These are phyloP conservation scores for Ditylenchus dipsaci DNA, from an alignment of 1,140 invertebrate species.

Conservation along the genomic window DNA sequence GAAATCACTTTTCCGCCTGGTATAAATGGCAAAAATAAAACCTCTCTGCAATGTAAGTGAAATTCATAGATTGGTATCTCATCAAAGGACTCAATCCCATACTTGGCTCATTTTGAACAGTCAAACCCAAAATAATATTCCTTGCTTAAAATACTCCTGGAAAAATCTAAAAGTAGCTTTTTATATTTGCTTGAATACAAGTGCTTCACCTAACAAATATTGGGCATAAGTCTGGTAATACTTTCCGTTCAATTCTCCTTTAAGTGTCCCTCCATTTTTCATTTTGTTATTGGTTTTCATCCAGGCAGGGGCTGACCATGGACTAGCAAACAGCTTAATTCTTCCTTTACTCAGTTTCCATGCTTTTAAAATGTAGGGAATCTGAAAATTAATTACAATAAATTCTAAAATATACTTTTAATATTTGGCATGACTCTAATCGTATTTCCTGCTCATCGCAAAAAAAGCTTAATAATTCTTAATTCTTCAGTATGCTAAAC, in stretches of 20 bases:
- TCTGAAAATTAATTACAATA: too few relatives aligned
- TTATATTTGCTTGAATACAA: conserved; percentile 1
- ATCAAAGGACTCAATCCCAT: conserved; percentile 59
- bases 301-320: conserved; percentile 83
- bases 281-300: conserved; percentile 77
- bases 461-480: too few relatives aligned
- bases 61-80: conserved; percentile 71
- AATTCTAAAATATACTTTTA: too few relatives aligned
- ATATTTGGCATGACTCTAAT: too few relatives aligned
- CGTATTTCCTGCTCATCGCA: too few relatives aligned
- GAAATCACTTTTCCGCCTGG: not conserved
- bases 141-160: conserved; percentile 63
- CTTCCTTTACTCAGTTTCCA: conserved; percentile 57
- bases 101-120: conserved; percentile 66
- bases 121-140: conserved; percentile 66
- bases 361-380: conserved; percentile 67
- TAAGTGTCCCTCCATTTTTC: conserved; percentile 64
- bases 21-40: not conserved
- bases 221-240: conserved; percentile 76
- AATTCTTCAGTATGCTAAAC: too few relatives aligned
- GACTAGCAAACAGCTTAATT: conserved; percentile 67
- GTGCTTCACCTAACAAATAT: conserved; percentile 69
- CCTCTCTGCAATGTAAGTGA: conserved; percentile 51
- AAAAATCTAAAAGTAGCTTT: conserved; percentile 61
- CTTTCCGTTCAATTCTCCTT: conserved; percentile 61